These are phyloP conservation scores for Caenorhabditis macrosperma DNA, from an alignment of 2,888 invertebrate species.

Conservation along the genomic window DNA sequence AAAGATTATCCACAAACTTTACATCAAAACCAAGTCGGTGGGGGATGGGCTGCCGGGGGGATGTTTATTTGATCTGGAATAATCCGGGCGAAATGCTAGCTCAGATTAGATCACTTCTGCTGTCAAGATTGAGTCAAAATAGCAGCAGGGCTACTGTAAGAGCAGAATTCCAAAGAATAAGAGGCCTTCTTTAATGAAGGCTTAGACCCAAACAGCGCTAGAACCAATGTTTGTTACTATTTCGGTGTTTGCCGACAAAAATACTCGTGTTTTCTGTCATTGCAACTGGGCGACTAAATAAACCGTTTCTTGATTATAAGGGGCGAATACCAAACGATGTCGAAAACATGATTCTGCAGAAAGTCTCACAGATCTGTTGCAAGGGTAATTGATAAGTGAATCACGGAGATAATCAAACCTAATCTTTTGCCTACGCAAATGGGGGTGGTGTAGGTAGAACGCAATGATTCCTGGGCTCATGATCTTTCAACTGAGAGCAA, in stretches of 20 bases:
- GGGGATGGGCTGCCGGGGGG: too few relatives aligned
- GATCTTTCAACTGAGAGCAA: not conserved
- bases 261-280: too few relatives aligned
- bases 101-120: slow-evolving; percentile 37
- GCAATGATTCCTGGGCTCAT: not conserved
- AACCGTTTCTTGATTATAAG: too few relatives aligned
- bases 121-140: not conserved
- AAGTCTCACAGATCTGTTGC: not conserved
- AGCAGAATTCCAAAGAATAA: not conserved
- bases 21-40: too few relatives aligned
- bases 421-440: slow-evolving; percentile 10
- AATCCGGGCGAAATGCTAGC: slow-evolving; percentile 32
- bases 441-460: slow-evolving; percentile 6
- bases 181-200: too few relatives aligned
- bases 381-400: slow-evolving; percentile 26
- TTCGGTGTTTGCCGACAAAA: too few relatives aligned
- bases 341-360: not conserved
- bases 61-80: slow-evolving; percentile 37
- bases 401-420: not conserved
- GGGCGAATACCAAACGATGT: too few relatives aligned
- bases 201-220: too few relatives aligned
- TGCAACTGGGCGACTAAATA: too few relatives aligned
- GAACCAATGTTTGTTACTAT: too few relatives aligned
- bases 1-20: slow-evolving; percentile 22
- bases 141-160: not conserved